Percentiles rank a stretch among this genome's conserved stretches.
These are phyloP conservation scores for Scrobipalpa costella DNA, from an alignment of 2,888 invertebrate genomes.

Conservation along the genomic window DNA sequence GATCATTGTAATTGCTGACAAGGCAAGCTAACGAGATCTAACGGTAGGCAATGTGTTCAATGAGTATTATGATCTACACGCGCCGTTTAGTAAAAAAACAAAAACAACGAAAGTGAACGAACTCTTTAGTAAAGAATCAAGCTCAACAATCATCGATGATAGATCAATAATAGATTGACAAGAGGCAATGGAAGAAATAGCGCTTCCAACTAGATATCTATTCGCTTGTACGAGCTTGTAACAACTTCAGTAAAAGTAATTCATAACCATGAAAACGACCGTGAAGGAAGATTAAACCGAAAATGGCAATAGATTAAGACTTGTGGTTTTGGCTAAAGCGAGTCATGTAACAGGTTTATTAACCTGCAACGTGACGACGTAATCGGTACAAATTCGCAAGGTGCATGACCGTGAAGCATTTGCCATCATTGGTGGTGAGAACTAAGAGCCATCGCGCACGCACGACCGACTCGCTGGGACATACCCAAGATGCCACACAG, in stretches of 20 bases:
- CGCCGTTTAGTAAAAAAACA: slow-evolving; percentile 5
- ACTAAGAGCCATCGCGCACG: slow-evolving; percentile 54
- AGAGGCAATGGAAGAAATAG: not conserved
- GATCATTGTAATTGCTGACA: slow-evolving; percentile 55
- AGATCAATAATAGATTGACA: not conserved
- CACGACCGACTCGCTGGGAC: slow-evolving; percentile 55
- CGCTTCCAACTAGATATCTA: not conserved
- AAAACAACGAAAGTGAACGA: slow-evolving; percentile 14
- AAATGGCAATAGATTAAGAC: slow-evolving; percentile 13
- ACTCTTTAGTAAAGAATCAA: slow-evolving; percentile 1
- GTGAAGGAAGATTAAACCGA: not conserved
- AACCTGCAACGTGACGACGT: slow-evolving; percentile 68
- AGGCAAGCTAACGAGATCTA: slow-evolving; percentile 40
- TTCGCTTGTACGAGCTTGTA: not conserved
- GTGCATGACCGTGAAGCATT: slow-evolving; percentile 69
- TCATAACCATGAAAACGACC: slow-evolving; percentile 1
- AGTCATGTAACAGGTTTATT: slow-evolving; percentile 64
- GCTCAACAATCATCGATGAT: slow-evolving; percentile 1
- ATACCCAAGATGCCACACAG: slow-evolving; percentile 25
- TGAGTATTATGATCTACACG: slow-evolving; percentile 17
- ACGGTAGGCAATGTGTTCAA: slow-evolving; percentile 30
- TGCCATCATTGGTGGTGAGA: slow-evolving; percentile 37
- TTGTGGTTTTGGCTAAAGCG: slow-evolving; percentile 49
- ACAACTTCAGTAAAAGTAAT: slow-evolving; percentile 2
- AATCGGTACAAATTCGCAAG: slow-evolving; percentile 62